A percentile compares a stretch with the other conserved stretches of the same genome.
These are phyloP conservation scores for Caranx ignobilis DNA, from an alignment of 2,113 vertebrate genomes.

Conservation along the genomic window DNA sequence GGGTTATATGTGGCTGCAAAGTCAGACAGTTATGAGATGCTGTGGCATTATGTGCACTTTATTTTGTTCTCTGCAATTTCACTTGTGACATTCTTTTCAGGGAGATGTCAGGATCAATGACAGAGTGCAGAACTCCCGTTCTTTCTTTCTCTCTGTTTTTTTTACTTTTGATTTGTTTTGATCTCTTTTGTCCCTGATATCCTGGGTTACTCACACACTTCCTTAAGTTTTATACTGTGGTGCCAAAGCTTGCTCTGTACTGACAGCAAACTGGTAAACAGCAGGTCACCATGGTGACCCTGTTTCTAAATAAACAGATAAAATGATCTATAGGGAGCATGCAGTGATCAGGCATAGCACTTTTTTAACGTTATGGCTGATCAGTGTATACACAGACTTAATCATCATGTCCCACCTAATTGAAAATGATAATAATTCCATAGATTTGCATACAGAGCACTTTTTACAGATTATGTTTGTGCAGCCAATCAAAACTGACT, in stretches of 20 bases:
- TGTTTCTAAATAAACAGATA: background rate
- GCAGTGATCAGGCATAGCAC: too few species aligned
- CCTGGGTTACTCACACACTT: background rate
- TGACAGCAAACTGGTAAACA: background rate
- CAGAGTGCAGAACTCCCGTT: background rate
- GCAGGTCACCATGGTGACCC: background rate
- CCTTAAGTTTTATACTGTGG: background rate
- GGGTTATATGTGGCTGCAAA: background rate
- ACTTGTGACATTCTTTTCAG: background rate
- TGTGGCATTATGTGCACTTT: background rate
- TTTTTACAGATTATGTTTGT: background rate
- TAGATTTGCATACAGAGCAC: background rate
- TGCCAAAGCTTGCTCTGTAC: background rate
- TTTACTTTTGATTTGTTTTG: background rate
- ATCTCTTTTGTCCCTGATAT: background rate
- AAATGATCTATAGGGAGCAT: background rate
- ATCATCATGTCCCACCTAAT: background rate
- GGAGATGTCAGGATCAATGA: background rate
- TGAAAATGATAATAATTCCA: background rate
- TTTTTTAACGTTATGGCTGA: too few species aligned
- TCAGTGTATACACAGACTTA: background rate
- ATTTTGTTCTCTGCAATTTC: background rate
- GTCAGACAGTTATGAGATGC: background rate
- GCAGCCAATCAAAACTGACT: background rate
- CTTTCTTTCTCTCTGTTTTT: background rate